Percentiles rank a stretch among this genome's conserved stretches.
Conservation (phyloP, 1,140 invertebrate genomes). For the Orchesella cincta region DNA sequence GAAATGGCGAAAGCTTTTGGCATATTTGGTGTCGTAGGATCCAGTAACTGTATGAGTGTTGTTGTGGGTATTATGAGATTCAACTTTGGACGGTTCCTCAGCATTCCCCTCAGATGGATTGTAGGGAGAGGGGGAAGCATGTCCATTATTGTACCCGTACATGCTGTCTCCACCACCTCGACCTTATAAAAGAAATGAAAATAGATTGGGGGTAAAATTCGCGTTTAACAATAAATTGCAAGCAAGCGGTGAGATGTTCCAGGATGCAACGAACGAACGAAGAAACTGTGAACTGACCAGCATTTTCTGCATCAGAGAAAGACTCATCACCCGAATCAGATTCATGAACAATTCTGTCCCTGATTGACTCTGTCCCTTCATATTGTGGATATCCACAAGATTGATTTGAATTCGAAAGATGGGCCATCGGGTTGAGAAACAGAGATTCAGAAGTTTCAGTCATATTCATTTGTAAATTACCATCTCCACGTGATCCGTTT, state of each 20-base stretch:
- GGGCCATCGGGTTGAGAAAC: constrained; percentile 10
- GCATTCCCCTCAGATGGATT: not conserved
- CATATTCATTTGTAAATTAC: constrained; percentile 18
- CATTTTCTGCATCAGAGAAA: constrained; percentile 8
- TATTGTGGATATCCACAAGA: constrained; percentile 21
- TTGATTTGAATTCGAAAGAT: not conserved
- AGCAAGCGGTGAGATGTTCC: too few species aligned
- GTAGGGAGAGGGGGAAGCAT: not conserved
- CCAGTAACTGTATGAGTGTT: constrained; percentile 30
- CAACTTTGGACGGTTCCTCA: not conserved
- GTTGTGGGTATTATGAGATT: not conserved
- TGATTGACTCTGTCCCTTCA: not conserved
- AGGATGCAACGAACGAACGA: too few species aligned
- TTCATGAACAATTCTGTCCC: too few species aligned
- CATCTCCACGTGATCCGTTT: constrained; percentile 6
- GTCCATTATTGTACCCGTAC: not conserved
- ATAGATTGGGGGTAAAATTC: too few species aligned
- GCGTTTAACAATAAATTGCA: too few species aligned
- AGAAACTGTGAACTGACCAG: constrained; percentile 10
- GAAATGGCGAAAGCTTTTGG: constrained; percentile 81
- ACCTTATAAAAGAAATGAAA: not conserved
- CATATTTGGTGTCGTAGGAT: too few species aligned
- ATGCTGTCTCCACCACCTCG: not conserved
- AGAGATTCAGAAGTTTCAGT: not conserved
- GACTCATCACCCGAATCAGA: constrained; percentile 12